phyloP scores from a whole-genome alignment of 1,140 invertebrate species.

The Diachasmimorpha longicaudata region DNA sequence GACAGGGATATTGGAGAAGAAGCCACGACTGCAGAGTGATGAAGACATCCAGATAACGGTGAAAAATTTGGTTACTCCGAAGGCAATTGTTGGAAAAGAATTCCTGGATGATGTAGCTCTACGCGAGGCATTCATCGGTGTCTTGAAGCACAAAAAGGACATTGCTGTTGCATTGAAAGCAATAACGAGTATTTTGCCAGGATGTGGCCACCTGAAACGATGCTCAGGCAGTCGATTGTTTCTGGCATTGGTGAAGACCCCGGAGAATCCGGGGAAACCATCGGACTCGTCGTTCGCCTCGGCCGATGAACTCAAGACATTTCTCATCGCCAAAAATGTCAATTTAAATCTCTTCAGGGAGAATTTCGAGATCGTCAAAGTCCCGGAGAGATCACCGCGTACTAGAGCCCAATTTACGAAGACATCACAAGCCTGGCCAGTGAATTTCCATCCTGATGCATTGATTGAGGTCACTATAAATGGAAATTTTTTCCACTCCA shows the following conservation, averaged over 20 bases:
- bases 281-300: neutral
- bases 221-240: constrained; percentile 70
- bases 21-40: constrained; percentile 13
- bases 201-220: constrained; percentile 76
- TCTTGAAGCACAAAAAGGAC: constrained; percentile 67
- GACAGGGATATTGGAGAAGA: constrained; percentile 10
- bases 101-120: constrained; percentile 61
- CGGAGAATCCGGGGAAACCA: neutral
- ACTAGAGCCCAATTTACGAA: constrained; percentile 73
- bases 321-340: constrained; percentile 60
- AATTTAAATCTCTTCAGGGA: constrained; percentile 64
- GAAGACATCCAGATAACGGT: constrained; percentile 28
- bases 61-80: constrained; percentile 42
- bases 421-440: constrained; percentile 75
- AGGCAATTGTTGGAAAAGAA: constrained; percentile 64
- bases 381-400: constrained; percentile 69
- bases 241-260: constrained; percentile 58
- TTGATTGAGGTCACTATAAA: constrained; percentile 71
- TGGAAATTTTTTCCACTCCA: constrained; percentile 68
- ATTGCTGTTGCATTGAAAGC: constrained; percentile 71
- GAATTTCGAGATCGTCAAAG: constrained; percentile 64
- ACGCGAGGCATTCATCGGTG: constrained; percentile 67
- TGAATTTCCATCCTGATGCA: constrained; percentile 83
- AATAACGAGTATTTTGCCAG: constrained; percentile 64
- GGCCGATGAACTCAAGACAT: constrained; percentile 55